Evolutionary conservation across 2,797 vertebrate genomes (phyloP).

Genomic region (Coccyzus lansbergi): DNA sequence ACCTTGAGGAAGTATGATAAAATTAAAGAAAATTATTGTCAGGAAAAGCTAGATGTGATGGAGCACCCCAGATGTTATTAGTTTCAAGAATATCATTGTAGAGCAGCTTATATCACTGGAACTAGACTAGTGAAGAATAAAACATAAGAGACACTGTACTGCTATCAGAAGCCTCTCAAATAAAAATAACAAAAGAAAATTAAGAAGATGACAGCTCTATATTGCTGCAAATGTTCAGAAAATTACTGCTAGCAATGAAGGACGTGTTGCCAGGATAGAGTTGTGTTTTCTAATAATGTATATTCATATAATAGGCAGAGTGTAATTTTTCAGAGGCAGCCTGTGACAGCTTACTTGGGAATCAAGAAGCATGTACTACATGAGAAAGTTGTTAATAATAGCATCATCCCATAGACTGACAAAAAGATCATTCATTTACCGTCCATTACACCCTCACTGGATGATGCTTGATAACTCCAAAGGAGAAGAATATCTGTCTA

Average conservation of each 20-base stretch:
- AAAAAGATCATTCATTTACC: slow-evolving; percentile 21
- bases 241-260: background rate
- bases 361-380: background rate
- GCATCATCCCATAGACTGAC: background rate
- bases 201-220: background rate
- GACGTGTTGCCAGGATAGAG: background rate
- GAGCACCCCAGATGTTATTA: background rate
- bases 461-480: background rate
- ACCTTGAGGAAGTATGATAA: background rate
- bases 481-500: background rate
- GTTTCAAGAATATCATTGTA: background rate
- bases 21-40: background rate
- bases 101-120: background rate
- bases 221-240: background rate
- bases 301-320: background rate
- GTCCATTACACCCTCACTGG: background rate
- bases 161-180: background rate
- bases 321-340: slow-evolving; percentile 11
- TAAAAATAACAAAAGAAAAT: background rate
- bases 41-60: background rate
- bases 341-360: background rate
- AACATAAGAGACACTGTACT: background rate
- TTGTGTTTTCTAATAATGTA: background rate
- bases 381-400: background rate
- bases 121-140: too few relatives aligned